Evolutionary conservation across 2,888 invertebrate genomes (phyloP).

Genomic region (Netelia virgata): DNA sequence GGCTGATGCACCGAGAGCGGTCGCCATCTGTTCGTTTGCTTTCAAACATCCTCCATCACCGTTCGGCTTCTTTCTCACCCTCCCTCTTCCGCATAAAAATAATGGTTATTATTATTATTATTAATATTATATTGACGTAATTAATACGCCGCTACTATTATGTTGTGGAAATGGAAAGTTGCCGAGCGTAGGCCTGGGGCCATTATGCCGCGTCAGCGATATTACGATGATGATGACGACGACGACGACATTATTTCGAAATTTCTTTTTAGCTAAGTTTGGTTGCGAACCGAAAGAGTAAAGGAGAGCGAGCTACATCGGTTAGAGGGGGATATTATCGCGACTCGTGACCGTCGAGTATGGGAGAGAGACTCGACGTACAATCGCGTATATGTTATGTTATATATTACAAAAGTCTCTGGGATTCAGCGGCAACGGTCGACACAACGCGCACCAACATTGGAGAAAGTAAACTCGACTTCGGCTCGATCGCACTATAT

Average conservation of each 20-base stretch:
- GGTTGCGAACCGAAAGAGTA: neutral
- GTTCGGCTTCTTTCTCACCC: neutral
- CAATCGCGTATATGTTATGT: slow-evolving; percentile 6
- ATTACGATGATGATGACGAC: slow-evolving; percentile 25
- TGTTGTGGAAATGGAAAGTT: slow-evolving; percentile 30
- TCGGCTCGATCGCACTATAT: neutral
- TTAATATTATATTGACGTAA: neutral
- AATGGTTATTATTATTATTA: slow-evolving; percentile 4
- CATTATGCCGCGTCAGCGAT: slow-evolving; percentile 23
- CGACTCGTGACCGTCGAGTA: neutral
- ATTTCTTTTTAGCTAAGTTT: slow-evolving; percentile 26
- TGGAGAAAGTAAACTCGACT: slow-evolving; percentile 49
- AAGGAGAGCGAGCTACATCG: neutral
- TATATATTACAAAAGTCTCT: slow-evolving; percentile 35
- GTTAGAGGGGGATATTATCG: slow-evolving; percentile 3
- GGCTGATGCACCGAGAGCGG: slow-evolving; percentile 48
- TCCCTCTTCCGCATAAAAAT: neutral
- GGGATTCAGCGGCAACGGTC: slow-evolving; percentile 9
- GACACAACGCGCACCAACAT: neutral
- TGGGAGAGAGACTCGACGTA: neutral
- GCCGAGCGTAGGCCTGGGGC: neutral
- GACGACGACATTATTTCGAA: slow-evolving; percentile 26
- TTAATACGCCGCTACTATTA: slow-evolving; percentile 3
- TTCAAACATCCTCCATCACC: neutral
- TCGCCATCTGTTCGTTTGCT: slow-evolving; percentile 64